phyloP scores from a whole-genome alignment of 2,888 invertebrate genomes.

The Tetragonula carbonaria region DNA sequence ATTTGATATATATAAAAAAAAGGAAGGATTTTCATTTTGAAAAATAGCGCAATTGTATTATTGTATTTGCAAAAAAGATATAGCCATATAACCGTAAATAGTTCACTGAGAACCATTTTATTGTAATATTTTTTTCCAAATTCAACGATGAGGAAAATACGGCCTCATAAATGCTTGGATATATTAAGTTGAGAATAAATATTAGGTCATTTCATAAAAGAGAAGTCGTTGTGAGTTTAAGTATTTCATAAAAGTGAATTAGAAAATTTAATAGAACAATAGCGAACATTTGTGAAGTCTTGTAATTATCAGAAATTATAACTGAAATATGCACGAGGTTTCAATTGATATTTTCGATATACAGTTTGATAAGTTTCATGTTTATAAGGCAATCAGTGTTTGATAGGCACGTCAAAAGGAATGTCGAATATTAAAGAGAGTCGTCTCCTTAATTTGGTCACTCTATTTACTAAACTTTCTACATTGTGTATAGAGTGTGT shows the following conservation, averaged over 20 bases:
- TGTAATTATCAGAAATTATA: background rate
- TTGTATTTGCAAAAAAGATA: no score
- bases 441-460: slow-evolving; percentile 3
- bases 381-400: background rate
- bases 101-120: no score
- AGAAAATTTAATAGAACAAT: background rate
- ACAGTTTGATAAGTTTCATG: background rate
- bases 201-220: background rate
- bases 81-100: no score
- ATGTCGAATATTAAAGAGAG: background rate
- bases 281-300: background rate
- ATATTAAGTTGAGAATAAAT: background rate
- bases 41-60: no score
- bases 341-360: background rate
- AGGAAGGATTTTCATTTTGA: no score
- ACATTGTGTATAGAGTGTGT: slow-evolving; percentile 20
- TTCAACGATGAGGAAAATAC: no score
- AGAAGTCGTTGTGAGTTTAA: background rate
- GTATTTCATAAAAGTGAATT: background rate
- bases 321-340: background rate
- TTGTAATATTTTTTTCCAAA: no score
- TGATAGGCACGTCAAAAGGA: background rate
- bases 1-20: no score
- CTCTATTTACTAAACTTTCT: slow-evolving; percentile 38
- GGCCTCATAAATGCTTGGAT: no score